Conservation (phyloP, 1,140 invertebrate species). For the Olivierus martensii region DNA sequence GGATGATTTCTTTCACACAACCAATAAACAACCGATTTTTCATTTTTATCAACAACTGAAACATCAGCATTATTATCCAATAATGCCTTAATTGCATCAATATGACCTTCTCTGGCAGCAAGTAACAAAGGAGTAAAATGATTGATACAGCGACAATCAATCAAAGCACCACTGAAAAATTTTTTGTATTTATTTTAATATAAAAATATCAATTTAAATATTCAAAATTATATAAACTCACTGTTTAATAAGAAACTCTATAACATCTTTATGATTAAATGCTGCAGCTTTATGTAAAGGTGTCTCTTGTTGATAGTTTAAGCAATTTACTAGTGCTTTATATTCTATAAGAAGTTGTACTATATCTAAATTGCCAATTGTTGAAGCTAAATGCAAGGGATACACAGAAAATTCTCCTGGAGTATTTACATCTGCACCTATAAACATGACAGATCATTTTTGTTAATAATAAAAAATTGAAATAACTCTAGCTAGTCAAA, state of each 20-base stretch:
- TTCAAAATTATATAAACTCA: constrained; percentile 11
- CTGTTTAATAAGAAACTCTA: constrained; percentile 30
- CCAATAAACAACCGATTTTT: constrained; percentile 31
- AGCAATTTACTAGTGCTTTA: constrained; percentile 31
- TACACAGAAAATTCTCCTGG: constrained; percentile 25
- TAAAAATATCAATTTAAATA: not conserved
- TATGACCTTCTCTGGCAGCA: constrained; percentile 29
- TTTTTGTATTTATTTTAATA: not conserved
- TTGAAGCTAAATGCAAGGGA: constrained; percentile 33
- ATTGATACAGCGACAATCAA: constrained; percentile 31
- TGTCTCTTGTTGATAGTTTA: constrained; percentile 32
- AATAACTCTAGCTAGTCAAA: no score
- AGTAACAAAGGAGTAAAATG: constrained; percentile 36
- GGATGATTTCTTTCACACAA: constrained; percentile 31
- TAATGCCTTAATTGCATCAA: constrained; percentile 26
- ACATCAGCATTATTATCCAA: constrained; percentile 27
- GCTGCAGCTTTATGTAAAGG: constrained; percentile 34
- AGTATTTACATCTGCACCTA: constrained; percentile 32
- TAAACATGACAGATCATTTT: no score
- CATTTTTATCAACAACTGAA: constrained; percentile 30
- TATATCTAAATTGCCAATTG: constrained; percentile 29
- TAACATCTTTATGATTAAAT: constrained; percentile 29
- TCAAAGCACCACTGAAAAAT: constrained; percentile 26
- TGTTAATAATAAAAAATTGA: no score
- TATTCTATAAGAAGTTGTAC: constrained; percentile 29